These are phyloP conservation scores for Papilio glaucus DNA, from an alignment of 1,140 invertebrate genomes.

Conservation along the genomic window DNA sequence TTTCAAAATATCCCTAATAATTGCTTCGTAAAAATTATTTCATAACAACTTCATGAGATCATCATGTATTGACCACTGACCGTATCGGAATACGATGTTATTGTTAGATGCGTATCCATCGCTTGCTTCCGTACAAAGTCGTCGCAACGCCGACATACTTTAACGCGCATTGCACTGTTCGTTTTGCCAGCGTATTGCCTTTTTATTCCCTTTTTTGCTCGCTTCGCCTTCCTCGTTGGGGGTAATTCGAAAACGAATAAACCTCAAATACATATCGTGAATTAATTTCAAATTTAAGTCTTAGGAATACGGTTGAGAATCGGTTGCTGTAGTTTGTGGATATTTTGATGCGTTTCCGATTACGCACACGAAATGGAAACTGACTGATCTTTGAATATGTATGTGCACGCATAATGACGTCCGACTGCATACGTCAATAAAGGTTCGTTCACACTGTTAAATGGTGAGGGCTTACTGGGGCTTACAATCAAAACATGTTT, in stretches of 20 bases:
- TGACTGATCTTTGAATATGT: conserved; percentile 78
- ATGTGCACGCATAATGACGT: conserved; percentile 65
- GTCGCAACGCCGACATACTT: conserved; percentile 64
- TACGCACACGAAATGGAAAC: conserved; percentile 79
- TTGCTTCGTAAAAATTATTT: not conserved
- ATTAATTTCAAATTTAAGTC: conserved; percentile 38
- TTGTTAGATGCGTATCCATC: conserved; percentile 57
- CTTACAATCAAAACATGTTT: not conserved
- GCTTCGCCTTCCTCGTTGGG: conserved; percentile 70
- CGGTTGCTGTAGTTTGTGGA: conserved; percentile 46
- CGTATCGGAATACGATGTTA: conserved; percentile 43
- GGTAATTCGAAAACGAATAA: conserved; percentile 75
- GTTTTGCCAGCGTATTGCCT: conserved; percentile 53
- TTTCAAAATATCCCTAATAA: not conserved
- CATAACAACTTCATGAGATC: conserved; percentile 5
- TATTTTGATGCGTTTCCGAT: conserved; percentile 69
- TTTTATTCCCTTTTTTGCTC: conserved; percentile 57
- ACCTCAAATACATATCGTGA: conserved; percentile 43
- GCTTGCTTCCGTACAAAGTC: conserved; percentile 59
- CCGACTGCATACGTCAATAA: conserved; percentile 63
- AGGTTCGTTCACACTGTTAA: conserved; percentile 38
- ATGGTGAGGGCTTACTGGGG: too few relatives aligned
- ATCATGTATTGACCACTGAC: conserved; percentile 11
- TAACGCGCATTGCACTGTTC: conserved; percentile 60
- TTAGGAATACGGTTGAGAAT: conserved; percentile 55